Percentiles rank a stretch among this genome's conserved stretches.
These are phyloP conservation scores for Eupithecia subumbrata DNA, from an alignment of 2,888 invertebrate genomes.

Conservation along the genomic window DNA sequence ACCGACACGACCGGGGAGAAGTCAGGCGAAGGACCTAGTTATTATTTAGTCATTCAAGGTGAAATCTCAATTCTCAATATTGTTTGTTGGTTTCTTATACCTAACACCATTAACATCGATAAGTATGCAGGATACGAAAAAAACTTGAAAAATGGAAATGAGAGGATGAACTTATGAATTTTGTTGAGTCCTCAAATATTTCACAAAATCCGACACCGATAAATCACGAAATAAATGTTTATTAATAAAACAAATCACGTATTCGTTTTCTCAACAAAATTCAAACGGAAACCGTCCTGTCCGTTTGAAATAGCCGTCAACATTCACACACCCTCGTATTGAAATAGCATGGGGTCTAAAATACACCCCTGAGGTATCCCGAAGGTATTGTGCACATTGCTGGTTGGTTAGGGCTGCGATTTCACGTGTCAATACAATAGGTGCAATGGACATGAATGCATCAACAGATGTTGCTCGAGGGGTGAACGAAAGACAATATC, in stretches of 20 bases:
- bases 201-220: slow-evolving; percentile 6
- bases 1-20: no score
- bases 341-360: slow-evolving; percentile 34
- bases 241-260: slow-evolving; percentile 38
- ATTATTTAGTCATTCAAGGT: no score
- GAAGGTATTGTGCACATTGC: slow-evolving; percentile 29
- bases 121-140: neutral
- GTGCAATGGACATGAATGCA: slow-evolving; percentile 21
- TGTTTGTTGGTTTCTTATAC: neutral
- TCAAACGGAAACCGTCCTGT: slow-evolving; percentile 35
- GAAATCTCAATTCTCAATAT: neutral
- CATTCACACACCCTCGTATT: slow-evolving; percentile 37
- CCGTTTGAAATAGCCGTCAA: slow-evolving; percentile 39
- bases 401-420: slow-evolving; percentile 20
- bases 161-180: slow-evolving; percentile 5
- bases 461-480: slow-evolving; percentile 72
- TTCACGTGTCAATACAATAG: slow-evolving; percentile 23
- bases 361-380: slow-evolving; percentile 29
- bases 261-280: slow-evolving; percentile 26
- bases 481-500: slow-evolving; percentile 73
- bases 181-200: neutral
- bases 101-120: neutral
- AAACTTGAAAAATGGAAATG: slow-evolving; percentile 7
- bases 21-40: no score
- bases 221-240: slow-evolving; percentile 12